Base-by-base conservation (phyloP, 2,113 vertebrate species). In the Pseudorectes ferrugineus region DNA sequence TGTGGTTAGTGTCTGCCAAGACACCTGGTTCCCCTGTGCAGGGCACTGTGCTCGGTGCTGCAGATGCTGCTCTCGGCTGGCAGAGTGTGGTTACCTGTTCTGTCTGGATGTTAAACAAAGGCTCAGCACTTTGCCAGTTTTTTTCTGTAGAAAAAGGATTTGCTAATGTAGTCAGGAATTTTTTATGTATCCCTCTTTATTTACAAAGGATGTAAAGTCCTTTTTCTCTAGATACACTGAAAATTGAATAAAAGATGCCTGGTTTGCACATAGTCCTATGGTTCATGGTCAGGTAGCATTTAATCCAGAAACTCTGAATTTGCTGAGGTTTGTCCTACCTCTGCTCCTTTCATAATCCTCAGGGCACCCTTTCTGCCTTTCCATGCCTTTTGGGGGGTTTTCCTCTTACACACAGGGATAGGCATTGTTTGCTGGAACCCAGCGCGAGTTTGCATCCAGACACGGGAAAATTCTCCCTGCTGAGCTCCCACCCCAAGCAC, bases 401-500 rank as follows among this genome's bases (percentile, higher is more conserved):
- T 10, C 62, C 22, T 26, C 20, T 71, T n/a, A 11, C 24, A 13
- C 18, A 28, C 28, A 55, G 19, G 51, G 28, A 16, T 2, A 25
- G 43, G 6, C 0, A 0, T 5, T 67, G 23, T 51, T 79, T 80
- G 45, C 49, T 72, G 54, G 42, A 55, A 36, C 11, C 11, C 21
- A 17, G 48, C 19, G 35, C 46, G 36, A 67, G 54, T 66, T 77
- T 65, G 10, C 46, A 45, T 54, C 9, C 4, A 35, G 45, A 15
- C 36, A 2, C 15, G 28, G 21, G 17, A 45, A 51, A 31, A 18
- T 25, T 48, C 0, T 0, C 9, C 19, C 24, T 0, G 1, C 52
- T 79, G 0, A 0, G 8, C 55, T 79, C 23, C 20, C 35, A 33
- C 8, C 18, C 16, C 19, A 22, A 58, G 26, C 35, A 12, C 24